Conservation (phyloP, 2,113 vertebrate species). For the Sigmodon hispidus region DNA sequence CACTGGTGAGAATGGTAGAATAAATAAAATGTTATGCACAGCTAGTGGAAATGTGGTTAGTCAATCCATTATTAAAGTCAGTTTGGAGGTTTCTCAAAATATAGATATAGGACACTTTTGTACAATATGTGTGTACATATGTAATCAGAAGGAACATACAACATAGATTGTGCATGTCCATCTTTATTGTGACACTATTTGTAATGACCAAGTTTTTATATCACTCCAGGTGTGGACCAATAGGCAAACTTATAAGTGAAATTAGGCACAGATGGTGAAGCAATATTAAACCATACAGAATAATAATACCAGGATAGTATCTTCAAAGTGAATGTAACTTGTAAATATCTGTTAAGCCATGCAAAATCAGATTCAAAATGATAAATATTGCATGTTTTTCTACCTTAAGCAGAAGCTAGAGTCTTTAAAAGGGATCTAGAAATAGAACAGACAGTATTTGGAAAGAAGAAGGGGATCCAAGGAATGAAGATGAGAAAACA, state of each 20-base stretch:
- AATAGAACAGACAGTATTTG: not conserved
- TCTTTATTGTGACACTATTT: not conserved
- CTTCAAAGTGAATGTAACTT: not conserved
- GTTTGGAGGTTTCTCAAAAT: not conserved
- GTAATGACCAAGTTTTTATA: too few relatives aligned
- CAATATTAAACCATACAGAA: not conserved
- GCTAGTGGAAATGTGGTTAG: not conserved
- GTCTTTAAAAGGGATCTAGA: not conserved
- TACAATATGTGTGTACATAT: not conserved
- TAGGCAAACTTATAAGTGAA: not conserved
- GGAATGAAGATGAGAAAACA: not conserved
- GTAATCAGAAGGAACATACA: not conserved
- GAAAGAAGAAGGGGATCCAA: not conserved
- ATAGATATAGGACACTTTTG: not conserved
- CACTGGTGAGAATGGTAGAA: too few relatives aligned
- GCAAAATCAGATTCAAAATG: not conserved
- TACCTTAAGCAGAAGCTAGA: not conserved
- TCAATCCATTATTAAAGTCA: not conserved
- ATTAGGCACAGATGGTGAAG: not conserved
- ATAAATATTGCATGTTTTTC: not conserved
- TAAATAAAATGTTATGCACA: not conserved
- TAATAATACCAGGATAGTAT: not conserved
- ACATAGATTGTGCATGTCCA: not conserved
- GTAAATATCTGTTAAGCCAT: not conserved
- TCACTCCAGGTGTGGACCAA: not conserved